These are phyloP conservation scores for Agonopterix heracliana DNA, from an alignment of 2,888 invertebrate species.

Conservation along the genomic window DNA sequence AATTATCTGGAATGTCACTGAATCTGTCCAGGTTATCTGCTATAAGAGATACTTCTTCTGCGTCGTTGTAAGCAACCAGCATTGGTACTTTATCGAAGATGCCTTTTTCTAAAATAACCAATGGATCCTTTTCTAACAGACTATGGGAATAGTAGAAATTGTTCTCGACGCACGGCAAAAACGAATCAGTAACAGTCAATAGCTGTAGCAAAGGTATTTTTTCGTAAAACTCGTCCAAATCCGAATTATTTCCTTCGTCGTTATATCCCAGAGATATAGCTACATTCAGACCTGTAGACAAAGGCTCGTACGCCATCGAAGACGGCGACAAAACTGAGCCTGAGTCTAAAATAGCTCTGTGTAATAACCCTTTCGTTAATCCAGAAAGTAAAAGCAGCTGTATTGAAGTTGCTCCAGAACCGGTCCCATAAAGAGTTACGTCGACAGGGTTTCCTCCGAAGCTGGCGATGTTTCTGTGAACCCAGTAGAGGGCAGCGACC, in stretches of 20 bases:
- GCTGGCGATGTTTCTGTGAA: conserved; percentile 50
- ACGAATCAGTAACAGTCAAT: conserved; percentile 27
- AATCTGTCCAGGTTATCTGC: conserved; percentile 27
- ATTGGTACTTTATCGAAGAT: conserved; percentile 43
- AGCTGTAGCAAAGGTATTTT: conserved; percentile 24
- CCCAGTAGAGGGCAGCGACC: conserved; percentile 59
- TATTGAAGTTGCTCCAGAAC: conserved; percentile 50
- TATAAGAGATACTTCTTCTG: conserved; percentile 27
- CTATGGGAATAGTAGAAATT: conserved; percentile 21
- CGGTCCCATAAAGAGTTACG: conserved; percentile 55
- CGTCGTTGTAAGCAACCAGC: conserved; percentile 39
- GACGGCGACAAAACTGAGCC: conserved; percentile 54
- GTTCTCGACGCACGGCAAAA: conserved; percentile 52
- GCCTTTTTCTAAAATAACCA: conserved; percentile 31
- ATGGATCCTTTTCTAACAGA: conserved; percentile 45
- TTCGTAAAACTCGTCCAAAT: conserved; percentile 38
- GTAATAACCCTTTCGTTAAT: conserved; percentile 40
- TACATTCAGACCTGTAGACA: conserved; percentile 39
- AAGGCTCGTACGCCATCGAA: conserved; percentile 40
- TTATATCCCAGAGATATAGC: conserved; percentile 62
- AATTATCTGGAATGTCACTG: conserved; percentile 29
- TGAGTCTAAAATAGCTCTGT: conserved; percentile 55
- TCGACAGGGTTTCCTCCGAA: conserved; percentile 57
- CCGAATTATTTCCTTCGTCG: conserved; percentile 20
- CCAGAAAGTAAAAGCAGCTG: conserved; percentile 51